phyloP scores from a whole-genome alignment of 2,113 vertebrate species.

The Nycticryphes semicollaris region DNA sequence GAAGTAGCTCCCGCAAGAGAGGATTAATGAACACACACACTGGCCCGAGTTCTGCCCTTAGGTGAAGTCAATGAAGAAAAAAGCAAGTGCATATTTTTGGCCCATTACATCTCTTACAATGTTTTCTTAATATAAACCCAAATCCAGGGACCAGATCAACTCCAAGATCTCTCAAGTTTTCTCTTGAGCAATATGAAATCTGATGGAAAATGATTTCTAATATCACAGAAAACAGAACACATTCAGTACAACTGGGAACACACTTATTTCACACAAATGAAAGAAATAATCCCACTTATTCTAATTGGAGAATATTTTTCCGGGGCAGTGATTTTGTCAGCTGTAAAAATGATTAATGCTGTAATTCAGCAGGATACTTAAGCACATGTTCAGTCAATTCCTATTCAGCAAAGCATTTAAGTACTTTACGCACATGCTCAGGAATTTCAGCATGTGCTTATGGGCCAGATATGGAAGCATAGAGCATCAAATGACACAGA shows the following conservation, averaged over 20 bases:
- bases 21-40: constrained; percentile 16
- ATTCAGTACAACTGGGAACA: constrained; percentile 43
- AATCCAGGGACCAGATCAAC: constrained; percentile 53
- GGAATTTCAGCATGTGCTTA: constrained; percentile 49
- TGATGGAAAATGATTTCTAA: constrained; percentile 62
- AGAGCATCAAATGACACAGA: background rate
- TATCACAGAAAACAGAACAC: constrained; percentile 55
- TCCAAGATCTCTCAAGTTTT: constrained; percentile 54
- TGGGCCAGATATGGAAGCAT: background rate
- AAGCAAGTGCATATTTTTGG: constrained; percentile 24
- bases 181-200: constrained; percentile 65
- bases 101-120: background rate
- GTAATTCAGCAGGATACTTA: constrained; percentile 64
- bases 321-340: constrained; percentile 68
- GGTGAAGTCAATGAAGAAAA: constrained; percentile 44
- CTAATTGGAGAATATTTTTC: constrained; percentile 73
- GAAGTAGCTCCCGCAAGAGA: constrained; percentile 32
- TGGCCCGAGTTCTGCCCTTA: constrained; percentile 22
- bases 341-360: constrained; percentile 70
- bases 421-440: constrained; percentile 60
- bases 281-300: constrained; percentile 62
- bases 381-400: constrained; percentile 71
- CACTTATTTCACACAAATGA: constrained; percentile 61
- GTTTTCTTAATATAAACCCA: constrained; percentile 56
- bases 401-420: constrained; percentile 67